Base-by-base conservation (phyloP, 2,797 vertebrate genomes). In the Rhinatrema bivittatum region DNA sequence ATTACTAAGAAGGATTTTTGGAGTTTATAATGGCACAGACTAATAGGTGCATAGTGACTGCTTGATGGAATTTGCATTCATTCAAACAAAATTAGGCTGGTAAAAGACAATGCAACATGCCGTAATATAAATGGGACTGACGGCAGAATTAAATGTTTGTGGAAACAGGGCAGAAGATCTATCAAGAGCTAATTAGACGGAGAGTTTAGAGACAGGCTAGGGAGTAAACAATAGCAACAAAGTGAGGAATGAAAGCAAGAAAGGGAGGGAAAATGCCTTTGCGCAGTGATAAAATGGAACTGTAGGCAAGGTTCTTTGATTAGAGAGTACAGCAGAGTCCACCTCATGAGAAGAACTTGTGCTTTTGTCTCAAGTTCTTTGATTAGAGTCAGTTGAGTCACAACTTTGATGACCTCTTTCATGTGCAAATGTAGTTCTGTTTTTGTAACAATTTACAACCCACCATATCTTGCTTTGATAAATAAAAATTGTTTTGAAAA, bases 121-220 rank as follows among this genome's bases (percentile, higher is more conserved):
- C 60, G 65, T 56, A 78, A 70, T 63, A 65, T 86, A 85, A 85
- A 84, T 64, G 68, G 71, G 71, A 56, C 64, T 79, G 82, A 81
- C 42, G 39, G 80, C 68, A 64, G 75, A 79, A 80, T 81, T 84
- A 82, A 84, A 79, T 81, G 78, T 81, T 84, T 79, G 77, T 81
- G 76, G 73, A 84, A 86, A 82, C 68, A 78, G 61, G 69, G 80
- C 71, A 76, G 74, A 52, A 48, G 73, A 82, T 85, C 77, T 84
- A 80, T 85, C 80, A 81, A 70, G 75, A 78, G 65, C 80, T 85
- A 85, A 86, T 86, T 85, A 86, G 80, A 76, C 72, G 69, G 76
- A 63, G 57, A 74, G 74, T 68, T 79, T 54, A 55, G 65, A 76
- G 55, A 56, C 64, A 73, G 69, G 43, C 65, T 68, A 60, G 55